phyloP scores from a whole-genome alignment of 1,140 invertebrate species.

The Papilio glaucus region DNA sequence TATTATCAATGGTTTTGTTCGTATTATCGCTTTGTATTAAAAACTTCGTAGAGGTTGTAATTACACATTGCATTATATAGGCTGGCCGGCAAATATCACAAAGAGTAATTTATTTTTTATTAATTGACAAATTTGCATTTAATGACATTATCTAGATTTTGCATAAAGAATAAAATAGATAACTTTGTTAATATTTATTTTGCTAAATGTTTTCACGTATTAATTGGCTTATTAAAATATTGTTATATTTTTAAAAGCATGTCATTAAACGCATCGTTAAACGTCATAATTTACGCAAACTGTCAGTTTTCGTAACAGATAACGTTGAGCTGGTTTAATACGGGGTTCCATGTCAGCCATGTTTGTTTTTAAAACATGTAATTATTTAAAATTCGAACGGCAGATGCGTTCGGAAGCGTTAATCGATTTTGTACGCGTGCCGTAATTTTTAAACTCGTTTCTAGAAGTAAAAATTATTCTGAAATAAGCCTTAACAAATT shows the following conservation, averaged over 20 bases:
- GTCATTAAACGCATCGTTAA: constrained; percentile 33
- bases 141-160: constrained; percentile 3
- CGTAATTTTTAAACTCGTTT: constrained; percentile 35
- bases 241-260: constrained; percentile 28
- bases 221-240: constrained; percentile 32
- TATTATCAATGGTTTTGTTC: no score
- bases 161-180: not conserved
- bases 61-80: no score
- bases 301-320: constrained; percentile 68
- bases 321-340: constrained; percentile 66
- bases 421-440: constrained; percentile 69
- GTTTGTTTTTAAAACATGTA: constrained; percentile 77
- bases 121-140: not conserved
- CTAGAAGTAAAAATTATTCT: constrained; percentile 11
- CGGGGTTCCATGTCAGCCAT: constrained; percentile 64
- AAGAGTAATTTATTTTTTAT: not conserved
- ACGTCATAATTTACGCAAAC: constrained; percentile 39
- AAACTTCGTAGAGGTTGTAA: no score
- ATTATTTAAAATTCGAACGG: constrained; percentile 80
- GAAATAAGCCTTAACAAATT: constrained; percentile 1
- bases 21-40: no score
- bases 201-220: constrained; percentile 20
- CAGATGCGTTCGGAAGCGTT: constrained; percentile 73
- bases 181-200: not conserved
- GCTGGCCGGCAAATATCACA: not conserved